Evolutionary conservation across 2,113 vertebrate species (phyloP).

Genomic region (Syrrhaptes paradoxus): DNA sequence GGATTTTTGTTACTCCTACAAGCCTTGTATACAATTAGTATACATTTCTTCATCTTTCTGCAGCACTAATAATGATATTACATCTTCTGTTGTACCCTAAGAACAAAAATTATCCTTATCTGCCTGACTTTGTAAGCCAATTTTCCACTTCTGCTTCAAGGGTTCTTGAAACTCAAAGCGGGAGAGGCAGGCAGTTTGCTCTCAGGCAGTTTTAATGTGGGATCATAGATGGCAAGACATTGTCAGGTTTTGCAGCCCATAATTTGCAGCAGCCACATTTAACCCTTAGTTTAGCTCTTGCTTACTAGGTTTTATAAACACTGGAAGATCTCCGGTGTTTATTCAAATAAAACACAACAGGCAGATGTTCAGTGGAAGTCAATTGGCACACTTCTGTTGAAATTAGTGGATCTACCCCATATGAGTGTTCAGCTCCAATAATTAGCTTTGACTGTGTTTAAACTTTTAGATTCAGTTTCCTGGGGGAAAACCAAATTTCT

Average conservation of each 20-base stretch:
- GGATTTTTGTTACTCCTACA: not conserved
- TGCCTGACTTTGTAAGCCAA: not conserved
- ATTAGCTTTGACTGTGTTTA: not conserved
- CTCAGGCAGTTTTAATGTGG: not conserved
- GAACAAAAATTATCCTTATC: constrained; percentile 6
- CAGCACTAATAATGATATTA: not conserved
- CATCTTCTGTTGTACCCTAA: not conserved
- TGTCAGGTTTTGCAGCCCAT: not conserved
- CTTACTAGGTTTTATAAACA: not conserved
- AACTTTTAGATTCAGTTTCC: not conserved
- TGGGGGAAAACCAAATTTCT: not conserved
- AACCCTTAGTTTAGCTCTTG: not conserved
- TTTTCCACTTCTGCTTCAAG: constrained; percentile 27
- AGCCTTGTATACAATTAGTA: not conserved
- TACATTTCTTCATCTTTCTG: constrained; percentile 4
- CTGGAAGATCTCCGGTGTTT: not conserved
- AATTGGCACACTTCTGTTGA: not conserved
- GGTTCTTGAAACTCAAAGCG: not conserved
- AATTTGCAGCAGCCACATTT: not conserved
- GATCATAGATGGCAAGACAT: not conserved
- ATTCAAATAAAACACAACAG: not conserved
- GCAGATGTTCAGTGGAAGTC: not conserved
- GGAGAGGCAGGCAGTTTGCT: not conserved
- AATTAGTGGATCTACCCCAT: not conserved
- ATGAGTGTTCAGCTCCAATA: not conserved